Evolutionary conservation across 2,888 invertebrate species (phyloP).

Genomic region (Lymantria dispar): DNA sequence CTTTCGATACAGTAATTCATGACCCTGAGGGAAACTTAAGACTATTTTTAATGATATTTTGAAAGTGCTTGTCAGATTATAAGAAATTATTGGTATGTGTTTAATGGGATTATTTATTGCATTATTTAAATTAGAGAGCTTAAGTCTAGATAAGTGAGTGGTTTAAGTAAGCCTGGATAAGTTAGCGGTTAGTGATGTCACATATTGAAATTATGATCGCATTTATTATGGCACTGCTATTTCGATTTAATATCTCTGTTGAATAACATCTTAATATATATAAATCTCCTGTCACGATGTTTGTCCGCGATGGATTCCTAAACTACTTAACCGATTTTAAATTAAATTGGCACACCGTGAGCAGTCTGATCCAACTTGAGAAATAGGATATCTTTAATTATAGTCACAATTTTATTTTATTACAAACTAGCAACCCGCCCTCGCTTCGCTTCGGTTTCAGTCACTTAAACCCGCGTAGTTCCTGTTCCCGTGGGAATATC

Average conservation of each 20-base stretch:
- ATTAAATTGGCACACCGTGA: too few species aligned
- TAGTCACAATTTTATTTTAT: too few species aligned
- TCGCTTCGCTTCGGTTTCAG: too few species aligned
- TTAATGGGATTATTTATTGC: constrained; percentile 37
- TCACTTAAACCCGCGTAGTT: too few species aligned
- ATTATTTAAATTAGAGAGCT: constrained; percentile 31
- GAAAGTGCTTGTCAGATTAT: constrained; percentile 47
- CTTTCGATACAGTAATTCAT: constrained; percentile 43
- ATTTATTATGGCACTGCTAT: constrained; percentile 12
- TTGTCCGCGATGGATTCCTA: too few species aligned
- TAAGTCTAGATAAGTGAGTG: constrained; percentile 13
- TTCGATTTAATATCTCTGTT: not conserved
- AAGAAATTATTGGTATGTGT: constrained; percentile 39
- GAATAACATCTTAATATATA: too few species aligned
- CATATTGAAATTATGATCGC: constrained; percentile 28
- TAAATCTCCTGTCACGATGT: too few species aligned
- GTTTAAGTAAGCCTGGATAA: constrained; percentile 13
- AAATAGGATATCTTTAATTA: too few species aligned
- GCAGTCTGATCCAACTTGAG: too few species aligned
- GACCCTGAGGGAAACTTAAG: constrained; percentile 34
- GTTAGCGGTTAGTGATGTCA: constrained; percentile 14
- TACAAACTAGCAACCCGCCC: too few species aligned
- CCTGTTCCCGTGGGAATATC: too few species aligned
- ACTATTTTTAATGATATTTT: constrained; percentile 51
- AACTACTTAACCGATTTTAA: too few species aligned